Percentiles rank a stretch among this genome's conserved stretches.
These are phyloP conservation scores for Tupaia chinensis DNA, from an alignment of 2,113 vertebrate species.

Conservation along the genomic window DNA sequence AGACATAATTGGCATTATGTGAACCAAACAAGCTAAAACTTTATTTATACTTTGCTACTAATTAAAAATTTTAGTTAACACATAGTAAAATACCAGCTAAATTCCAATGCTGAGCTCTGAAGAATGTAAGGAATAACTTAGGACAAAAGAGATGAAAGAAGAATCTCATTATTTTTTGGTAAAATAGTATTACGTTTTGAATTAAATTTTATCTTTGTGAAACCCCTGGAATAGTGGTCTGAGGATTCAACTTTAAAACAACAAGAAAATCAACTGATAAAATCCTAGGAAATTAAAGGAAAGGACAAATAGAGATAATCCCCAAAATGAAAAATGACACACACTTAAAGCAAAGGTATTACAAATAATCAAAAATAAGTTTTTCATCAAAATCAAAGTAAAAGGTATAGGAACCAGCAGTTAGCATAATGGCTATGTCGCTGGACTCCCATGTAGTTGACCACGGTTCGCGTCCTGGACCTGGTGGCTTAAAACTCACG, in stretches of 20 bases:
- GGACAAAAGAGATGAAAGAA: not conserved
- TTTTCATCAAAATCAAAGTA: not conserved
- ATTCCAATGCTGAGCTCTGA: not conserved
- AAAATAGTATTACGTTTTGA: not conserved
- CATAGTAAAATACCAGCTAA: not conserved
- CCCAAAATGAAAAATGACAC: not conserved
- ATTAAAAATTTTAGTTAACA: not conserved
- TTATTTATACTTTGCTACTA: not conserved
- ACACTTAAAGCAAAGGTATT: not conserved
- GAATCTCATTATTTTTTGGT: not conserved
- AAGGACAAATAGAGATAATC: not conserved
- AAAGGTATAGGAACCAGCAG: no score
- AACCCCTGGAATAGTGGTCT: not conserved
- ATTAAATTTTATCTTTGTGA: not conserved
- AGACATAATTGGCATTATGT: not conserved
- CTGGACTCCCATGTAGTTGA: no score
- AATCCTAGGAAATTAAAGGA: not conserved
- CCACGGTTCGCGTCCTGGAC: no score
- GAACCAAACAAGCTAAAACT: not conserved
- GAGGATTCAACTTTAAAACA: not conserved
- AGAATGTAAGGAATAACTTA: not conserved
- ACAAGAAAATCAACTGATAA: not conserved
- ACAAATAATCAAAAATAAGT: not conserved
- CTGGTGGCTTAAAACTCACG: no score
- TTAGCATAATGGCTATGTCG: no score